Percentiles rank a stretch among this genome's conserved stretches.
These are phyloP conservation scores for Styela clava DNA, from an alignment of 23 tunicate genomes.

Conservation along the genomic window DNA sequence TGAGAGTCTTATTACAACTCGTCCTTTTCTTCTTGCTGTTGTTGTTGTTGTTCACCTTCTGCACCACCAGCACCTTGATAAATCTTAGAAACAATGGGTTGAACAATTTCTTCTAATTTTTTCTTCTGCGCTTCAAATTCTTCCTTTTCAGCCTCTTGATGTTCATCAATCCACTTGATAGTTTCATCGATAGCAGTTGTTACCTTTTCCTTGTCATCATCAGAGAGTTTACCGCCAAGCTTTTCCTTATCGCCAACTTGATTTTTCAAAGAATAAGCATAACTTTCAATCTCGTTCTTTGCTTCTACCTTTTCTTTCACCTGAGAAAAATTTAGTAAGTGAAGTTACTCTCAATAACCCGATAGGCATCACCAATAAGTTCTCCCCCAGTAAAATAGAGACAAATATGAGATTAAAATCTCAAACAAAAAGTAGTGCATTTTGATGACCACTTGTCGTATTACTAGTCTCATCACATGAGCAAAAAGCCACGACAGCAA, in stretches of 20 bases:
- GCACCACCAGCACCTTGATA: conserved; percentile 75
- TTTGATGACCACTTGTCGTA: too few relatives aligned
- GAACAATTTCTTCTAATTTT: conserved; percentile 89
- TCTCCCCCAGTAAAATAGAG: neutral
- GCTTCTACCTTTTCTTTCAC: conserved; percentile 92
- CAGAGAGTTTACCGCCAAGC: conserved; percentile 86
- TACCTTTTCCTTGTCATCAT: conserved; percentile 79
- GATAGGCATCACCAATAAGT: neutral
- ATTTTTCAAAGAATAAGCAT: conserved; percentile 91
- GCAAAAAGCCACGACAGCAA: too few relatives aligned
- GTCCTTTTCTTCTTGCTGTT: neutral
- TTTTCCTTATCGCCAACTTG: conserved; percentile 91
- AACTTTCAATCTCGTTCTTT: conserved; percentile 87
- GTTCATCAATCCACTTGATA: conserved; percentile 94
- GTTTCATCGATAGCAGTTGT: conserved; percentile 82
- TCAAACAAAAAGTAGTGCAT: too few relatives aligned
- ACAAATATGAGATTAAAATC: too few relatives aligned
- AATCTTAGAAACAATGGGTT: conserved; percentile 85
- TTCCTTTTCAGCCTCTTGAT: conserved; percentile 83
- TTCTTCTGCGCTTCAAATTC: conserved; percentile 89
- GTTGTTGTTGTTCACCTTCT: conserved; percentile 7
- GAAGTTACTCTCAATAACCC: neutral
- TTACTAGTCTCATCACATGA: too few relatives aligned
- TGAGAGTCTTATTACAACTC: neutral
- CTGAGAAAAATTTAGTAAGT: conserved; percentile 35